Evolutionary conservation across 2,888 invertebrate genomes (phyloP).

Genomic region (Deilephila porcellus): DNA sequence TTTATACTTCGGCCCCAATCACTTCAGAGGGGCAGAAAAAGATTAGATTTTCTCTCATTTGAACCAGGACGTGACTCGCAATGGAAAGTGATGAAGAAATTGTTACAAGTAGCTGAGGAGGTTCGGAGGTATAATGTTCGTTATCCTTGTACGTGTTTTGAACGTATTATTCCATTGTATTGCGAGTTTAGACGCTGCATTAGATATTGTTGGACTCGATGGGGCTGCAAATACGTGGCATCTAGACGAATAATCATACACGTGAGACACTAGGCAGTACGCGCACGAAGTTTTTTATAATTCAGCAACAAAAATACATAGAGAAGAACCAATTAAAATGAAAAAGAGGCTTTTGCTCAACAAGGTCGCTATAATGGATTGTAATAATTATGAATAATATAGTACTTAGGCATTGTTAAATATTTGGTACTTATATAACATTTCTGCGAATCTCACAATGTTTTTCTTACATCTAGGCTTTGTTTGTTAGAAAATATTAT

Average conservation of each 20-base stretch:
- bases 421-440: background rate
- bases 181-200: conserved; percentile 46
- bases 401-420: background rate
- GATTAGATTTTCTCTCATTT: conserved; percentile 78
- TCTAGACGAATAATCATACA: conserved; percentile 3
- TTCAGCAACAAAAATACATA: too few relatives aligned
- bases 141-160: conserved; percentile 68
- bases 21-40: conserved; percentile 66
- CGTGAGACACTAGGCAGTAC: too few relatives aligned
- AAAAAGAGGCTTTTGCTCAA: background rate
- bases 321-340: background rate
- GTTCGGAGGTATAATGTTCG: conserved; percentile 65
- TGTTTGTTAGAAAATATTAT: conserved; percentile 35
- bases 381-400: background rate
- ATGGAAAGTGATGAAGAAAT: conserved; percentile 67
- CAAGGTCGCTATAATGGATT: background rate
- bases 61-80: conserved; percentile 70
- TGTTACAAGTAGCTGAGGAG: conserved; percentile 60
- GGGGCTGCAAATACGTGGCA: background rate
- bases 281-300: too few relatives aligned
- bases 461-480: conserved; percentile 40
- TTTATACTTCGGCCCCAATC: conserved; percentile 67
- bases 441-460: conserved; percentile 37
- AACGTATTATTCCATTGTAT: conserved; percentile 63
- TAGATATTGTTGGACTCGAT: conserved; percentile 26